These are phyloP conservation scores for Heliornis fulica DNA, from an alignment of 2,113 vertebrate species.

Conservation along the genomic window DNA sequence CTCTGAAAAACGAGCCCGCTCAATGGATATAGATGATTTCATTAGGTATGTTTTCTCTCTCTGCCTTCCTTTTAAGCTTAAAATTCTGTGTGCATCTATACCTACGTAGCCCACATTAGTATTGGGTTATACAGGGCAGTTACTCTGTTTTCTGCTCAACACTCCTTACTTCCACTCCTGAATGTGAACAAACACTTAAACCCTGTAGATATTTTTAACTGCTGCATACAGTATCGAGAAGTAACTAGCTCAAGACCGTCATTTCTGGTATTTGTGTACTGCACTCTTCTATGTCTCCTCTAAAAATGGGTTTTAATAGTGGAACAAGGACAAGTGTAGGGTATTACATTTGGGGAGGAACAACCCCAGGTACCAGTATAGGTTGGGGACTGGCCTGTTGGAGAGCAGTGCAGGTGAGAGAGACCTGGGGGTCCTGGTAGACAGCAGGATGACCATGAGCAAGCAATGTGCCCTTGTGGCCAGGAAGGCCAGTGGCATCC, in stretches of 20 bases:
- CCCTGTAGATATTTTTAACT: neutral
- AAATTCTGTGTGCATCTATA: neutral
- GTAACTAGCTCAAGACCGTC: neutral
- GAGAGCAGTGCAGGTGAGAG: no score
- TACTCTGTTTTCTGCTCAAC: neutral
- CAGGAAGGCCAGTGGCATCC: no score
- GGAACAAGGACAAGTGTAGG: no score
- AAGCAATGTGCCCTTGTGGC: no score
- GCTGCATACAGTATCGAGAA: neutral
- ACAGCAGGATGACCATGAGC: no score
- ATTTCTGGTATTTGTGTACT: neutral
- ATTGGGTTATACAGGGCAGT: neutral
- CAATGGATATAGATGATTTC: constrained; percentile 97
- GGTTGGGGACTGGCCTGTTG: no score
- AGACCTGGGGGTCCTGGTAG: no score
- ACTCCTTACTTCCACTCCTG: neutral
- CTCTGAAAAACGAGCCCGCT: constrained; percentile 88
- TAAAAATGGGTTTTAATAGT: neutral
- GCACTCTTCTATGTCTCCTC: neutral
- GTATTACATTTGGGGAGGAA: no score
- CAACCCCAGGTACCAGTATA: no score
- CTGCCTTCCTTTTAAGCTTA: neutral
- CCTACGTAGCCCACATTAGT: fast-evolving
- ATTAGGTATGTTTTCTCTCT: constrained; percentile 82
- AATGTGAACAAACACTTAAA: neutral